These are phyloP conservation scores for Montifringilla adamsi DNA, from an alignment of 2,113 vertebrate genomes.

Conservation along the genomic window DNA sequence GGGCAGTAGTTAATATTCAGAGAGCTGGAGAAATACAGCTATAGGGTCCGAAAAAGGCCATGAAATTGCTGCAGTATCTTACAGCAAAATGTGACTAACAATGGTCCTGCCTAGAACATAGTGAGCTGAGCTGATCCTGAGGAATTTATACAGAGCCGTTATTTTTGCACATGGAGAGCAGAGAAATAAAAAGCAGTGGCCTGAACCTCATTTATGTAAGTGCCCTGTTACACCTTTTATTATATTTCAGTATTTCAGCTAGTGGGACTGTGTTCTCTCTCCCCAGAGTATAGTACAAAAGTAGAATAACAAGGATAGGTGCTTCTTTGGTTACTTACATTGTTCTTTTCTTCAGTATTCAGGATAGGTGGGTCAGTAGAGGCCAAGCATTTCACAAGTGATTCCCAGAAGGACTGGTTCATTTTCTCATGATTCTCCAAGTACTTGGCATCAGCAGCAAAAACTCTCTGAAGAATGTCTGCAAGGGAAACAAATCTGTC, in stretches of 20 bases:
- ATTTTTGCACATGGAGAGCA: not conserved
- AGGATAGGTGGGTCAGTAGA: slow-evolving; percentile 26
- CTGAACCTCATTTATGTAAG: not conserved
- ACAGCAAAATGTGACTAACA: not conserved
- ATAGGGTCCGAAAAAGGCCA: not conserved
- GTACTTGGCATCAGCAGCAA: slow-evolving; percentile 35
- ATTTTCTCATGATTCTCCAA: slow-evolving; percentile 28
- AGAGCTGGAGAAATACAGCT: not conserved
- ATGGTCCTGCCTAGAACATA: not conserved
- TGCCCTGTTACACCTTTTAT: not conserved
- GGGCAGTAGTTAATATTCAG: not conserved
- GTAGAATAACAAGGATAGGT: not conserved
- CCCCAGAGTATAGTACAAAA: not conserved
- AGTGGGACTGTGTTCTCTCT: not conserved
- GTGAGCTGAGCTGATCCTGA: not conserved
- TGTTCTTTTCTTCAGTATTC: slow-evolving; percentile 38
- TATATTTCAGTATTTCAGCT: not conserved
- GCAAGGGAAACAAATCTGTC: not conserved
- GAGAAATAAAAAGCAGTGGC: not conserved
- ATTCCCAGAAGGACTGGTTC: slow-evolving; percentile 39
- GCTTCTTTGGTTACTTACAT: slow-evolving; percentile 22
- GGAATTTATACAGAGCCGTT: not conserved
- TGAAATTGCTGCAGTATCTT: not conserved
- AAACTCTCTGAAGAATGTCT: slow-evolving; percentile 37
- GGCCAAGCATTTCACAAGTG: slow-evolving; percentile 37